A percentile compares a stretch with the other conserved stretches of the same genome.
These are phyloP conservation scores for Tethea ocularis DNA, from an alignment of 2,888 invertebrate species.

Conservation along the genomic window DNA sequence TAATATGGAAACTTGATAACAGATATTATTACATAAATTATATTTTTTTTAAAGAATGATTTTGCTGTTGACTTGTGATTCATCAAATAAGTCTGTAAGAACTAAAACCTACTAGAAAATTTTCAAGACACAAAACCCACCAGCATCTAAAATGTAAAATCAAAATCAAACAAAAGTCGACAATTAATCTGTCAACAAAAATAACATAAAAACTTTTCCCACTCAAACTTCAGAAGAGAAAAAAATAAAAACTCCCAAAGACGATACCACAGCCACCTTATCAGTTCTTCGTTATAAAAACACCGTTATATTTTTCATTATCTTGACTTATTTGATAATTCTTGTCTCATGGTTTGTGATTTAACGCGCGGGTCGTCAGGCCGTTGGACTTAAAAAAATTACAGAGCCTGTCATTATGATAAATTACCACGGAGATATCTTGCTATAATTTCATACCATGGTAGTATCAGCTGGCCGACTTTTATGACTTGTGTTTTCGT, in stretches of 20 bases:
- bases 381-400: slow-evolving; percentile 48
- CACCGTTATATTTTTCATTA: slow-evolving; percentile 60
- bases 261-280: slow-evolving; percentile 11
- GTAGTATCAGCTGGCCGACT: slow-evolving; percentile 29
- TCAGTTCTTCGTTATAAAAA: slow-evolving; percentile 30
- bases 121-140: too few species aligned
- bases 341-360: slow-evolving; percentile 64
- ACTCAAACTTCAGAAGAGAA: not conserved
- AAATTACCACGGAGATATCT: slow-evolving; percentile 61
- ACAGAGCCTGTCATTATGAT: slow-evolving; percentile 64
- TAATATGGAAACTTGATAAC: too few species aligned
- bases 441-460: slow-evolving; percentile 53
- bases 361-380: slow-evolving; percentile 66
- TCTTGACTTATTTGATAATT: slow-evolving; percentile 79
- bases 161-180: not conserved
- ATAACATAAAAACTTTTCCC: not conserved
- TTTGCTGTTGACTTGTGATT: not conserved
- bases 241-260: slow-evolving; percentile 6
- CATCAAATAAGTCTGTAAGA: not conserved
- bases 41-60: too few species aligned
- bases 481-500: slow-evolving; percentile 11
- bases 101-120: not conserved
- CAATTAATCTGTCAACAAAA: not conserved
- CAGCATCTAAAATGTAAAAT: not conserved
- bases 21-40: too few species aligned